These are phyloP conservation scores for Ectemnius lituratus DNA, from an alignment of 2,888 invertebrate genomes.

Conservation along the genomic window DNA sequence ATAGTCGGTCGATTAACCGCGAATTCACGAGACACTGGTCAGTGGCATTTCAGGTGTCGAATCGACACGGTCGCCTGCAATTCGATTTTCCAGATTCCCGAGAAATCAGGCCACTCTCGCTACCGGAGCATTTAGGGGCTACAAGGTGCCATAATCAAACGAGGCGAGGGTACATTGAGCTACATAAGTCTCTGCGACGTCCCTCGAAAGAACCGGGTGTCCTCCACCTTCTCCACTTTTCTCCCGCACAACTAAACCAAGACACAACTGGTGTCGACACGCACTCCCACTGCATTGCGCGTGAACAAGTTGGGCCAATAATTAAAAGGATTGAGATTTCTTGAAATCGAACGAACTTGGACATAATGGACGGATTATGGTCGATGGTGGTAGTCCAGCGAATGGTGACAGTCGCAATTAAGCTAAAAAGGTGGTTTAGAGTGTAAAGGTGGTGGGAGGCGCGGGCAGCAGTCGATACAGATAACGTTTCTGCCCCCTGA, in stretches of 20 bases:
- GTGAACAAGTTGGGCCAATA: too few species aligned
- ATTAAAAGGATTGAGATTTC: too few species aligned
- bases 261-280: not conserved
- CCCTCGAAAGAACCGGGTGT: not conserved
- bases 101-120: conserved; percentile 47
- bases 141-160: conserved; percentile 71
- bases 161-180: conserved; percentile 61
- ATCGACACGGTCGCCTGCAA: conserved; percentile 21
- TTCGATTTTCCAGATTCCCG: conserved; percentile 51
- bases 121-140: conserved; percentile 62
- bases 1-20: not conserved
- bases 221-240: conserved; percentile 1
- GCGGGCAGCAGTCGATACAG: not conserved
- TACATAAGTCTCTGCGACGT: not conserved
- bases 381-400: too few species aligned
- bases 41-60: conserved; percentile 17
- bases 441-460: not conserved
- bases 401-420: too few species aligned
- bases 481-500: conserved; percentile 5
- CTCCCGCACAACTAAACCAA: not conserved
- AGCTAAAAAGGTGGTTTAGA: not conserved
- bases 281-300: too few species aligned
- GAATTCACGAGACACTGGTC: not conserved
- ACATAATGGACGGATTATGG: too few species aligned
- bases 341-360: too few species aligned